Percentiles rank a stretch among this genome's conserved stretches.
Conservation (phyloP, 1,140 invertebrate genomes). For the Nephila pilipes region DNA sequence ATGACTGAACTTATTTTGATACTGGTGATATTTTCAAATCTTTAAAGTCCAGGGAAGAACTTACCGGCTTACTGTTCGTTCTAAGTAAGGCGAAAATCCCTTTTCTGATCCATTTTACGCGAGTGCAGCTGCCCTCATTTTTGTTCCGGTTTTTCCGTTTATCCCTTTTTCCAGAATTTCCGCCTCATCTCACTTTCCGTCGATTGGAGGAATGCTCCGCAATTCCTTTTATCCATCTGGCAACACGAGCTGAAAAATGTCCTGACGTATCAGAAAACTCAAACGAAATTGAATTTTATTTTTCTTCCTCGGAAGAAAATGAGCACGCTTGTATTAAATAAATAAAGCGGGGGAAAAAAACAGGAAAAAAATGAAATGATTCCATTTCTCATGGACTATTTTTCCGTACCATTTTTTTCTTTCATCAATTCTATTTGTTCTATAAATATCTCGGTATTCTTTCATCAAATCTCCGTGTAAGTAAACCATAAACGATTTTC, state of each 20-base stretch:
- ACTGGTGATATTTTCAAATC: not conserved
- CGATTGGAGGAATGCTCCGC: not conserved
- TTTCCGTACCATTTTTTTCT: not conserved
- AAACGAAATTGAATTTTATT: not conserved
- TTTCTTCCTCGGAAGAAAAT: not conserved
- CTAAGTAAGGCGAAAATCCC: not conserved
- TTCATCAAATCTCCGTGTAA: not conserved
- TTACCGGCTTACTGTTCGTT: not conserved
- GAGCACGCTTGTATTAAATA: conserved; percentile 12
- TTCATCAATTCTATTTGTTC: not conserved
- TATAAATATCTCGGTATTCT: not conserved
- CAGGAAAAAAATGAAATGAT: conserved; percentile 12
- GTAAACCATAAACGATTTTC: not conserved
- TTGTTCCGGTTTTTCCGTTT: not conserved
- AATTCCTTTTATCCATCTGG: not conserved
- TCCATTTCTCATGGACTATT: not conserved
- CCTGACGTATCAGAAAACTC: conserved; percentile 16
- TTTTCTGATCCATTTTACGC: not conserved
- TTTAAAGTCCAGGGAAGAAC: not conserved
- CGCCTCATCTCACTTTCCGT: conserved; percentile 10
- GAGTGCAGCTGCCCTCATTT: not conserved
- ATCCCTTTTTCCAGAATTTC: conserved; percentile 5
- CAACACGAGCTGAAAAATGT: not conserved
- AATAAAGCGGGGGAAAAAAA: not conserved
- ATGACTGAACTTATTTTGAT: no score